Evolutionary conservation across 2,113 vertebrate species (phyloP), one percentile per base, ranked within the genome.

Genomic region (Passer domesticus): DNA sequence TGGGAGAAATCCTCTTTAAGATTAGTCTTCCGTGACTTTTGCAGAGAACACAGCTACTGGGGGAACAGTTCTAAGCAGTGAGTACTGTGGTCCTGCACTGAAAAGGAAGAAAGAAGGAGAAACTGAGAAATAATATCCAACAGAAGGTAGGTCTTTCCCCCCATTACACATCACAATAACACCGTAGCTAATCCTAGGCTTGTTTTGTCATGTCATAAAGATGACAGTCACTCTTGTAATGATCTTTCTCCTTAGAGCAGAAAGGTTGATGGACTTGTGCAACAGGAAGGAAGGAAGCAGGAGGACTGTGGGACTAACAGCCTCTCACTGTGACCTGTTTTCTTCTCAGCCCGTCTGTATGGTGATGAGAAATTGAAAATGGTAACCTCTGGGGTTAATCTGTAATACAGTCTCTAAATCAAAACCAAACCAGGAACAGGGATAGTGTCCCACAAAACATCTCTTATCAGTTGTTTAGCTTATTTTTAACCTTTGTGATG

Each of bases 251-350:
- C 39, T 63, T 55, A 35, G 7, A 94, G 50, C 62, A 87, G 52
- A 66, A 49, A 49, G 23, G 58, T 10, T 47, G 31, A 43, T 0
- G 7, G 47, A 47, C 56, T 90, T 66, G 58, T 50, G 66, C 37
- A 76, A 67, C 60, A 94, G 76, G 81, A 75, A 96, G 91, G 58
- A 87, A 94, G 84, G 69, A 89, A 85, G 93, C 67, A 77, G 53
- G 44, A 87, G 24, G 62, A 25, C 52, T 59, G 62, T 4, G 7
- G 80, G 73, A 90, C 66, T 78, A 70, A 73, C 46, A 86, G 63
- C 49, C 17, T 55, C 43, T 41, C 52, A 23, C 56, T 50, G 41
- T 43, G 73, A 69, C 28, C 62, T 83, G 68, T 47, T 90, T 85
- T 66, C 31, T 68, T 87, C 74, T 80, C 67, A n/a, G 49, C 50